phyloP scores from a whole-genome alignment of 2,797 vertebrate species.

The Coilia nasus region DNA sequence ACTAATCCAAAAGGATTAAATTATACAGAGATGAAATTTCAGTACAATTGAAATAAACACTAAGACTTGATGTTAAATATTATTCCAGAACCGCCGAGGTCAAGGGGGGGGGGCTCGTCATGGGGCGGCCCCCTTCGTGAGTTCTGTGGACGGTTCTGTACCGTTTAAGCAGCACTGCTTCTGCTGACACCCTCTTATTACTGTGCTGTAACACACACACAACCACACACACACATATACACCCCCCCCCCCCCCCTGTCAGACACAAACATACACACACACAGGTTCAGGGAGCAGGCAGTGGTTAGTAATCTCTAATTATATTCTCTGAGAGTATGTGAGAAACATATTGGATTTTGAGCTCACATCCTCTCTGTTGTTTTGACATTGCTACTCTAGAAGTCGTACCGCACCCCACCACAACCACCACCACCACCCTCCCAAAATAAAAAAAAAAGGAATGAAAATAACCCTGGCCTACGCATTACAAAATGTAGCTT shows the following conservation, averaged over 20 bases:
- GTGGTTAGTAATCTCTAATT: constrained; percentile 75
- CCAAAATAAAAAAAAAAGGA: background rate
- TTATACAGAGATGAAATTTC: constrained; percentile 58
- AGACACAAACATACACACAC: constrained; percentile 34
- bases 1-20: constrained; percentile 66
- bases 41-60: constrained; percentile 50
- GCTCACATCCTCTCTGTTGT: background rate
- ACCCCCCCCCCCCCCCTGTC: background rate
- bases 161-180: constrained; percentile 10
- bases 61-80: constrained; percentile 65
- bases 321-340: constrained; percentile 56
- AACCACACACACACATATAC: constrained; percentile 27
- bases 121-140: background rate
- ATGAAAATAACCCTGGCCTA: background rate
- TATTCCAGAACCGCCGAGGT: constrained; percentile 55
- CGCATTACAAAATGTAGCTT: background rate
- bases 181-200: constrained; percentile 45
- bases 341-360: constrained; percentile 26
- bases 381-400: constrained; percentile 3
- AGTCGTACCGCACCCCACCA: background rate
- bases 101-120: background rate
- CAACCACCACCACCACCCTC: background rate
- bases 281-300: constrained; percentile 43
- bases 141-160: background rate
- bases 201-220: background rate